These are phyloP conservation scores for Tiliacea citrago DNA, from an alignment of 2,888 invertebrate genomes.

Conservation along the genomic window DNA sequence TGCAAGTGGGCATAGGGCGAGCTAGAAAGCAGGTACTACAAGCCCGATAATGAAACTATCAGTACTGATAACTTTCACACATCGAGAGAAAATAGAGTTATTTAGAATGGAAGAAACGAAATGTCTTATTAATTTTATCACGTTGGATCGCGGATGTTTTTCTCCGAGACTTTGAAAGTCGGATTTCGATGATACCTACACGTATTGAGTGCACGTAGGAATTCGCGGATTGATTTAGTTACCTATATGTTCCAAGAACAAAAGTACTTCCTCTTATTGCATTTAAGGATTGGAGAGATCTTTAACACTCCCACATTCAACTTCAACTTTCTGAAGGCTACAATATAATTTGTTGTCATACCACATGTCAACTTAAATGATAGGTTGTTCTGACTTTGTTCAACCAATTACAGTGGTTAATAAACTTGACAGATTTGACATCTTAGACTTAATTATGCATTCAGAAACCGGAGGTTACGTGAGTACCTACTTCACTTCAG, in stretches of 20 bases:
- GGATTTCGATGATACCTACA: slow-evolving; percentile 33
- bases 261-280: slow-evolving; percentile 13
- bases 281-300: neutral
- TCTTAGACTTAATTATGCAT: slow-evolving; percentile 24
- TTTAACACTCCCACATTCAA: slow-evolving; percentile 1
- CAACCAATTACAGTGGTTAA: slow-evolving; percentile 22
- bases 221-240: slow-evolving; percentile 31
- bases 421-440: slow-evolving; percentile 43
- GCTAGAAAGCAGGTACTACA: slow-evolving; percentile 55
- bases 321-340: neutral
- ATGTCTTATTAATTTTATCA: slow-evolving; percentile 52
- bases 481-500: slow-evolving; percentile 9
- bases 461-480: slow-evolving; percentile 21
- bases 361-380: slow-evolving; percentile 24
- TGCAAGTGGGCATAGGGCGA: slow-evolving; percentile 53
- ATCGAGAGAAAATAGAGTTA: slow-evolving; percentile 51
- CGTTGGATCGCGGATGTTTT: slow-evolving; percentile 58
- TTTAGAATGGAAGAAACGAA: slow-evolving; percentile 49
- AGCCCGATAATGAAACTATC: slow-evolving; percentile 60
- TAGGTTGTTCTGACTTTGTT: neutral
- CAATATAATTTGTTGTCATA: slow-evolving; percentile 1
- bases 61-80: slow-evolving; percentile 55
- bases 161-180: slow-evolving; percentile 49
- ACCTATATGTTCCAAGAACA: neutral
- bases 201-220: slow-evolving; percentile 20